These are phyloP conservation scores for Mylabris sibirica DNA, from an alignment of 2,888 invertebrate genomes.

Conservation along the genomic window DNA sequence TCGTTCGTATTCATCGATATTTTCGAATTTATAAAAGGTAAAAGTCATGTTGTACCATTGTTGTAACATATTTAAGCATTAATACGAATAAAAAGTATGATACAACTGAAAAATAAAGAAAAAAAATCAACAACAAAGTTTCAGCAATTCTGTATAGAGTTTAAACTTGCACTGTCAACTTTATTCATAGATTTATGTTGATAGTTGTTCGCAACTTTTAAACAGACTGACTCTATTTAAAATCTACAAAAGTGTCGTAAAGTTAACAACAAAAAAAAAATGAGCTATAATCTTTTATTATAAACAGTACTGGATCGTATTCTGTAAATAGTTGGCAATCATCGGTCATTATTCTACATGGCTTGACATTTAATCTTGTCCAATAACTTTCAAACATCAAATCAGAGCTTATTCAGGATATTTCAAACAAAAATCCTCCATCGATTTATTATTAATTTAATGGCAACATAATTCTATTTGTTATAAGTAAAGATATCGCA, in stretches of 20 bases:
- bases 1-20: not conserved
- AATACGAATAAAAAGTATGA: not conserved
- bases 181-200: not conserved
- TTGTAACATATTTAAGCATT: not conserved
- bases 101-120: not conserved
- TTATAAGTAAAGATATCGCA: not conserved
- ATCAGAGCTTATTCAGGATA: not conserved
- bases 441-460: not conserved
- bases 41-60: not conserved
- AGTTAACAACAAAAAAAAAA: not conserved
- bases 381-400: not conserved
- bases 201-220: not conserved
- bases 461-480: not conserved
- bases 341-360: too few species aligned
- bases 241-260: conserved; percentile 1
- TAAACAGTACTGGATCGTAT: not conserved
- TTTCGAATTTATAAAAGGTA: not conserved
- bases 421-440: not conserved
- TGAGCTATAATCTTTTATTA: too few species aligned
- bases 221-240: not conserved
- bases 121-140: not conserved
- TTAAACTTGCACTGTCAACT: not conserved
- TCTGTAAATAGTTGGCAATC: too few species aligned
- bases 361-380: not conserved
- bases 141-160: not conserved